Evolutionary conservation across 2,113 vertebrate species (phyloP).

Genomic region (Pungitius pungitius): DNA sequence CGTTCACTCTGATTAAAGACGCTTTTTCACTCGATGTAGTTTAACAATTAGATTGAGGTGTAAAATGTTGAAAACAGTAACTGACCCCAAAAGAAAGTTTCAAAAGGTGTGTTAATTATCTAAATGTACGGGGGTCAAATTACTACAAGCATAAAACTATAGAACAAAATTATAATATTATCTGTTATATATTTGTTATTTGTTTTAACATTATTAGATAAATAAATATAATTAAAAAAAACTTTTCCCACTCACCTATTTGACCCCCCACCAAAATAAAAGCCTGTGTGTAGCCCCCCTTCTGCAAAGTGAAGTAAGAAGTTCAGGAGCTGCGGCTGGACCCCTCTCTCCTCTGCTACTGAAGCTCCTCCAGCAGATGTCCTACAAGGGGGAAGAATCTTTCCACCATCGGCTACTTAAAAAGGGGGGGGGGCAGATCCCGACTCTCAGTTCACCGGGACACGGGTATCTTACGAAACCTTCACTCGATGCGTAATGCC

Average conservation of each 20-base stretch:
- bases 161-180: fast-evolving
- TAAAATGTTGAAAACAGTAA: not conserved
- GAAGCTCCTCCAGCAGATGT: conserved; percentile 77
- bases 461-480: conserved; percentile 87
- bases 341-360: conserved; percentile 65
- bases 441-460: conserved; percentile 86
- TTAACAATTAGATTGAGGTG: not conserved
- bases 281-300: conserved; percentile 49
- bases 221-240: conserved; percentile 12
- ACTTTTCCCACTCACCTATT: conserved; percentile 58
- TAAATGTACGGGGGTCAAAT: not conserved
- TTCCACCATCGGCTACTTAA: conserved; percentile 92
- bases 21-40: not conserved
- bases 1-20: not conserved
- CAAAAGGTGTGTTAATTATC: not conserved
- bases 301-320: conserved; percentile 46
- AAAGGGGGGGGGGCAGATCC: conserved; percentile 90
- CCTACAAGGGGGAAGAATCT: conserved; percentile 85
- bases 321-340: no score
- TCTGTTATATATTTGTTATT: not conserved
- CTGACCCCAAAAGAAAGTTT: not conserved
- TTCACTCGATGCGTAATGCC: conserved; percentile 65
- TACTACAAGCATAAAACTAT: not conserved
- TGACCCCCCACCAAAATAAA: conserved; percentile 28
- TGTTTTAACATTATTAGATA: not conserved